phyloP scores from a whole-genome alignment of 2,888 invertebrate species.

The Meganola albula region DNA sequence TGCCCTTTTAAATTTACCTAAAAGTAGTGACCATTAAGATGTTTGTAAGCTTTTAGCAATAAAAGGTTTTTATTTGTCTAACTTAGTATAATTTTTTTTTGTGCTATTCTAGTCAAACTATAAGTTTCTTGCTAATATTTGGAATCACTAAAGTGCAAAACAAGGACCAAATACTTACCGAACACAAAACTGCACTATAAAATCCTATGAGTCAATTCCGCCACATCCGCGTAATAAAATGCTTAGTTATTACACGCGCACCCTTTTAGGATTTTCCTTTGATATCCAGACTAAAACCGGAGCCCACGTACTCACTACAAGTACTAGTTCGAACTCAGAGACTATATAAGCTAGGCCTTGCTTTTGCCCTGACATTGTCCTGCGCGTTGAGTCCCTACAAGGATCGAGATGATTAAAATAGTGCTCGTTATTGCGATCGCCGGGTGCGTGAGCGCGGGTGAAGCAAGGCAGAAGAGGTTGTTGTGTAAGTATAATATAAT shows the following conservation, averaged over 20 bases:
- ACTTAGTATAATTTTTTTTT: too few species aligned
- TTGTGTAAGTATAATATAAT: constrained; percentile 20
- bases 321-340: constrained; percentile 51
- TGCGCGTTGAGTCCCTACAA: constrained; percentile 36
- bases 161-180: too few species aligned
- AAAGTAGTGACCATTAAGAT: too few species aligned
- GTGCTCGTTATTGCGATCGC: constrained; percentile 30
- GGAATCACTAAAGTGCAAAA: too few species aligned
- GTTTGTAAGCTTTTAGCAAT: too few species aligned
- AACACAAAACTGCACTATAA: constrained; percentile 9
- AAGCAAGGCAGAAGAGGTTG: constrained; percentile 21
- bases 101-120: too few species aligned
- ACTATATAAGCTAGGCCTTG: constrained; percentile 68
- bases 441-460: constrained; percentile 14
- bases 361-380: constrained; percentile 71
- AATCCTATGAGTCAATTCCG: constrained; percentile 17
- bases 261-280: constrained; percentile 65
- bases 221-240: constrained; percentile 14
- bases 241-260: constrained; percentile 39
- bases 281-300: constrained; percentile 60
- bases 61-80: too few species aligned
- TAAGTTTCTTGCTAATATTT: too few species aligned
- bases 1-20: too few species aligned
- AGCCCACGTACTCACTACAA: constrained; percentile 62
- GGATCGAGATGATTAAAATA: constrained; percentile 42